phyloP scores from a whole-genome alignment of 2,797 vertebrate species.

The Anguilla marmorata region DNA sequence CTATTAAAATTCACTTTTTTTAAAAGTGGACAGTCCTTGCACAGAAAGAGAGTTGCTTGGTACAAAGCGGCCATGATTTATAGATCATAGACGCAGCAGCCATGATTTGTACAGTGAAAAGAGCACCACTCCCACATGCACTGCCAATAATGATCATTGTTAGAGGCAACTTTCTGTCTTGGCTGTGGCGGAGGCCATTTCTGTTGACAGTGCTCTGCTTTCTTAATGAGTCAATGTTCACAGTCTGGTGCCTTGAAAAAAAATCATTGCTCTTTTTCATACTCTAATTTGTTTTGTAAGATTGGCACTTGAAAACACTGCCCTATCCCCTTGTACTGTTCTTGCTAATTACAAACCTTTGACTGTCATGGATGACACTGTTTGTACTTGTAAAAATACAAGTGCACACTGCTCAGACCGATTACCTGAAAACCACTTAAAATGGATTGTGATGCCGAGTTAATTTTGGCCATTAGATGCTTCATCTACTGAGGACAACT shows the following conservation, averaged over 20 bases:
- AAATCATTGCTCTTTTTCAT: constrained; percentile 50
- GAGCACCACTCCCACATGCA: constrained; percentile 52
- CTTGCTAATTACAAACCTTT: constrained; percentile 61
- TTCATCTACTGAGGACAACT: constrained; percentile 64
- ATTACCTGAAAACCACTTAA: constrained; percentile 50
- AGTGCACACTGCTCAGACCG: constrained; percentile 42
- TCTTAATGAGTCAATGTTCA: constrained; percentile 57
- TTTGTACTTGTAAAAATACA: constrained; percentile 36
- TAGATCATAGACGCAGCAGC: constrained; percentile 31
- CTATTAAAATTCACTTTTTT: constrained; percentile 31
- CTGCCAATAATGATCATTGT: constrained; percentile 57
- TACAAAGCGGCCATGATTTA: constrained; percentile 37
- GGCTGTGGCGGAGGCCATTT: constrained; percentile 42
- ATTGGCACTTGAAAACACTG: constrained; percentile 57
- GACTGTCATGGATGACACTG: constrained; percentile 49
- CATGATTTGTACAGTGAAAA: constrained; percentile 43
- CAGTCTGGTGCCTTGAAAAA: constrained; percentile 50
- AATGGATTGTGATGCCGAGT: constrained; percentile 58
- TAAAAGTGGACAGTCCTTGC: constrained; percentile 39
- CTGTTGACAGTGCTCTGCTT: constrained; percentile 53
- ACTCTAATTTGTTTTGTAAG: constrained; percentile 56
- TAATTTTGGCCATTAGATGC: constrained; percentile 63
- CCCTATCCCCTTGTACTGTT: constrained; percentile 54
- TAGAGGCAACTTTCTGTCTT: constrained; percentile 52
- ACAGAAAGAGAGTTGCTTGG: constrained; percentile 41